Percentiles rank a stretch among this genome's conserved stretches.
These are phyloP conservation scores for Hippoglossus stenolepis DNA, from an alignment of 2,113 vertebrate species.

Conservation along the genomic window DNA sequence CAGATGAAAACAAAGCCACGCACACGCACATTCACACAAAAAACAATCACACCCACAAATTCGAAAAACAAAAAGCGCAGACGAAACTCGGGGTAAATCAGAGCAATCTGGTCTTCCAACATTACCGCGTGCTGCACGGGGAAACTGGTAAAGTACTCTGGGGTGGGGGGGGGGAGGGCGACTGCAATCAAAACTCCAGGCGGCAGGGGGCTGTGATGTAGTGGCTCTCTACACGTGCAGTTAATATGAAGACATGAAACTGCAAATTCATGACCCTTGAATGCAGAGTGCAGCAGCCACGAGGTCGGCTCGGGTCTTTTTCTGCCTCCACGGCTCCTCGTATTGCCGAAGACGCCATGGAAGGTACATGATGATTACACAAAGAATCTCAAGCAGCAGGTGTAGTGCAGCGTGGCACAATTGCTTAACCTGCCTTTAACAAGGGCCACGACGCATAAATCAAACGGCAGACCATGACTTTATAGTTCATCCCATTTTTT, in stretches of 20 bases:
- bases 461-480: conserved; percentile 29
- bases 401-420: conserved; percentile 35
- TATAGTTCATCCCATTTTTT: conserved; percentile 26
- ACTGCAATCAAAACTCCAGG: conserved; percentile 56
- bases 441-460: conserved; percentile 42
- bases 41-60: neutral
- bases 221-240: conserved; percentile 48
- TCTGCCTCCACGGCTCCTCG: conserved; percentile 2
- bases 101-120: too few species aligned
- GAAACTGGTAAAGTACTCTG: conserved; percentile 15
- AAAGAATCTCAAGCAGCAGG: conserved; percentile 42
- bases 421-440: conserved; percentile 55
- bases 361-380: conserved; percentile 37
- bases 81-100: too few species aligned
- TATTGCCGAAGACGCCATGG: neutral
- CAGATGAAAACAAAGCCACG: neutral
- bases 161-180: conserved; percentile 29
- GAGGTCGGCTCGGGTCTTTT: conserved; percentile 25
- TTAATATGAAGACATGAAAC: conserved; percentile 53
- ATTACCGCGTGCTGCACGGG: too few species aligned
- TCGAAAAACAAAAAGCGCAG: neutral
- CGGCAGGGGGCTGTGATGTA: conserved; percentile 40
- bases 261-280: conserved; percentile 60
- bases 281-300: conserved; percentile 24
- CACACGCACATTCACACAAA: neutral